Conservation (phyloP, 53 echinoderm and acorn worm species). For the Glandiceps talaboti region DNA sequence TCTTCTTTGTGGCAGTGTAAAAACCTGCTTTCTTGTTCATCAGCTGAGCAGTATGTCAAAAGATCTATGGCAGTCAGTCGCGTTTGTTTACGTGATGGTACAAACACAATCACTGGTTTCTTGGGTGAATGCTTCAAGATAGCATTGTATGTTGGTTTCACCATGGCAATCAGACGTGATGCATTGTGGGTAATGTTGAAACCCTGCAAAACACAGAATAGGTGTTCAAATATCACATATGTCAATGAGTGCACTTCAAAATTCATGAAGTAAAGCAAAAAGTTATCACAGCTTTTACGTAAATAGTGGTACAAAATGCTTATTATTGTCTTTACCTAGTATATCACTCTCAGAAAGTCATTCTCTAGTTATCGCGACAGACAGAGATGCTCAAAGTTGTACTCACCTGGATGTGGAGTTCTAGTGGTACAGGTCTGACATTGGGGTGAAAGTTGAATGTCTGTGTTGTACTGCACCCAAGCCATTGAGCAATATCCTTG, state of each 20-base stretch:
- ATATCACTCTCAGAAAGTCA: no score
- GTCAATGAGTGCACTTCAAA: no score
- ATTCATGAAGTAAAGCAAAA: no score
- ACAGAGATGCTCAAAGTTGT: no score
- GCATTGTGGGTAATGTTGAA: slow-evolving; percentile 99
- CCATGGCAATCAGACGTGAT: slow-evolving; percentile 96
- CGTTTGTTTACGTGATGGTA: slow-evolving; percentile 97
- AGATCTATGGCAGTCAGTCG: slow-evolving; percentile 98
- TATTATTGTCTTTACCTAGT: no score
- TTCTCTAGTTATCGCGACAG: no score
- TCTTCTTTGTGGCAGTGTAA: slow-evolving; percentile 86
- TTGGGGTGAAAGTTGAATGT: slow-evolving; percentile 99
- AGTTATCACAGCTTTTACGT: no score
- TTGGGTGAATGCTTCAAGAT: slow-evolving; percentile 82
- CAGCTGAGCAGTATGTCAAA: slow-evolving; percentile 85
- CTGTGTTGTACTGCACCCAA: slow-evolving; percentile 84
- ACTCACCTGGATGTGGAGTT: slow-evolving; percentile 87
- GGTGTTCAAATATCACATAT: no score
- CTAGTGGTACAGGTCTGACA: slow-evolving; percentile 85
- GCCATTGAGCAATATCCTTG: slow-evolving; percentile 94
- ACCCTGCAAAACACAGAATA: no score
- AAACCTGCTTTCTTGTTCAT: slow-evolving; percentile 76
- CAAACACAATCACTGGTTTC: slow-evolving; percentile 91
- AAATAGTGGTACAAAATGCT: no score
- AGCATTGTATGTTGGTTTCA: slow-evolving; percentile 96